Evolutionary conservation across 1,140 invertebrate genomes (phyloP), one percentile per base, ranked within the genome.

Genomic region (Drosophila funebris): DNA sequence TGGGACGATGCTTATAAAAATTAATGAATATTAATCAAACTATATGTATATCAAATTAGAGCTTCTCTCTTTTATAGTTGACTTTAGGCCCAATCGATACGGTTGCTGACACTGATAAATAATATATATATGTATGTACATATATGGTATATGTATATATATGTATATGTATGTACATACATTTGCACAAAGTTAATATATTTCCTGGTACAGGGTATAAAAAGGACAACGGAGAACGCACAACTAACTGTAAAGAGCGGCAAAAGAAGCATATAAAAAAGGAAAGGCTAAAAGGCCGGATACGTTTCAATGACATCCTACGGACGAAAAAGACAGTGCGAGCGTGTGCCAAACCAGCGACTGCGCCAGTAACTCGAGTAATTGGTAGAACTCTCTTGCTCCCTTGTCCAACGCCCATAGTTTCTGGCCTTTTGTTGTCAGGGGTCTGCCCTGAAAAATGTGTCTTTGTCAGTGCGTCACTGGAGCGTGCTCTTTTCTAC

Each of bases 391-490:
- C 27, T 46, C 27, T 20, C 16, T 24, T 3, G 16, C 9, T 6
- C 8, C 41, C 36, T 1, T 4, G 2, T 8, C 18, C 27, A 1
- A 9, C 13, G 4, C n/a, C 37, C 14, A 14, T 3, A 6, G 13
- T n/a, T 31, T 8, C 14, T 44, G 29, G 3, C 4, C 11, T 16
- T 3, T 18, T 37, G 36, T 61, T 58, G 56, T 39, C 73, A 18
- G 48, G 2, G 29, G 9, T 48, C 36, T 43, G 63, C 44, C 76
- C 76, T 46, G 58, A 60, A 50, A 61, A 83, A 84, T 84, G 80
- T 79, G 81, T 85, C 81, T 84, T 84, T 84, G 81, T 84, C 81
- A 84, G 53, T 85, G 81, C 81, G 76, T 73, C 81, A 85, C 68
- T 84, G 69, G 61, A 85, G 80, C 81, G 76, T 84, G 69, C 56